These are phyloP conservation scores for Amia ocellicauda DNA, from an alignment of 2,113 vertebrate species.

Conservation along the genomic window DNA sequence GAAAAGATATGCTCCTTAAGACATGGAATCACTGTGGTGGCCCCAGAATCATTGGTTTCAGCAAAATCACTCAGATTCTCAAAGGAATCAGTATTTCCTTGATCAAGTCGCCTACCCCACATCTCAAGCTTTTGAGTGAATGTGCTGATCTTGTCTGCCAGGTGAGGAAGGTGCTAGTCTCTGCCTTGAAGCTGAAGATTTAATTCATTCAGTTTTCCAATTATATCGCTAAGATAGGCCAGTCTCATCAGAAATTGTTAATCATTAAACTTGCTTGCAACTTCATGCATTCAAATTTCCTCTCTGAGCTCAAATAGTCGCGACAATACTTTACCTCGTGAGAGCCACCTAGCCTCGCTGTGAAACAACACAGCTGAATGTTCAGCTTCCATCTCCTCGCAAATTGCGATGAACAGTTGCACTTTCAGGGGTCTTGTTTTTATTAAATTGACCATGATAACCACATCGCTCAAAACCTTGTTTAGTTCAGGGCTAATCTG, in stretches of 20 bases:
- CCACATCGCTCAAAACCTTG: slow-evolving; percentile 21
- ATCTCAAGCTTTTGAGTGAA: slow-evolving; percentile 20
- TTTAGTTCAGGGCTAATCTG: too few relatives aligned
- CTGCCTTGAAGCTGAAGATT: slow-evolving; percentile 27
- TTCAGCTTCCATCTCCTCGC: slow-evolving; percentile 39
- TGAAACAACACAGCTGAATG: slow-evolving; percentile 36
- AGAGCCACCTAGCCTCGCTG: slow-evolving; percentile 33
- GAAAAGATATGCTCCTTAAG: too few relatives aligned
- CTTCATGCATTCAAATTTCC: slow-evolving; percentile 19
- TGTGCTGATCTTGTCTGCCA: too few relatives aligned
- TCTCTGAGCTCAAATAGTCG: slow-evolving; percentile 35
- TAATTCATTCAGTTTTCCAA: slow-evolving; percentile 4
- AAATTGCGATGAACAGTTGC: slow-evolving; percentile 33
- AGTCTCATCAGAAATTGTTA: slow-evolving; percentile 20
- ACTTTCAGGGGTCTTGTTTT: slow-evolving; percentile 31
- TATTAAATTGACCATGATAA: slow-evolving; percentile 29
- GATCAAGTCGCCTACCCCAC: slow-evolving; percentile 21
- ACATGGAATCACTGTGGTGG: too few relatives aligned
- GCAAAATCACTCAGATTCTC: too few relatives aligned
- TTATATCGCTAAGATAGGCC: slow-evolving; percentile 23
- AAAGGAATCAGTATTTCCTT: too few relatives aligned
- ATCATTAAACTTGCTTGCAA: slow-evolving; percentile 15
- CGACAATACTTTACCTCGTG: slow-evolving; percentile 31
- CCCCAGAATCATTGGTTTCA: too few relatives aligned
- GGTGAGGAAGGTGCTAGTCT: too few relatives aligned